Evolutionary conservation across 2,113 vertebrate genomes (phyloP), one percentile per base, ranked within the genome.

Genomic region (Chelonoidis abingdonii): DNA sequence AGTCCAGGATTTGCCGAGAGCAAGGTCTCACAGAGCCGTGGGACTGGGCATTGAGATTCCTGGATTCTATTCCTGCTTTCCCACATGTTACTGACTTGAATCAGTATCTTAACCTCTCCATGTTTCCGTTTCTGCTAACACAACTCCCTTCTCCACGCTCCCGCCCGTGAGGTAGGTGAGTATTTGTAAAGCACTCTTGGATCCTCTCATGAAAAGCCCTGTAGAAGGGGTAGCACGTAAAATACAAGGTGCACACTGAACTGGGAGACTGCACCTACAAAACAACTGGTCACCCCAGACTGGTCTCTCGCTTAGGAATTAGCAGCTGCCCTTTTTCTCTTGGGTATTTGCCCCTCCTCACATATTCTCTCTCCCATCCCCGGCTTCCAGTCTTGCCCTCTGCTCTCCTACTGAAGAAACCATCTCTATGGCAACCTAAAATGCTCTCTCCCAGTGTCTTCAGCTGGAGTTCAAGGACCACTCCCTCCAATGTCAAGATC

Each of bases 381-480:
- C 8, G 3, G 16, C 38, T 83, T 54, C 81, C 54, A 10, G 38
- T 54, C 54, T 78, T 12, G 0, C 81, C 38, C 14, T 57, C 54
- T 6, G 35, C 81, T 54, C 38, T 57, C 38, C 54, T 47, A 78
- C 10, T 47, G 8, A 47, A 54, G 81, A 83, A 80, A 44, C 54
- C 25, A 21, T 83, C 53, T 94, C 97, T 92, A 94, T n/a, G 93
- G 93, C 92, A 97, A 97, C 95, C 95, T 80, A 86, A 12, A 57
- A 54, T 8, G 49, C n/a, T 44, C n/a, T 2, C 83, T 94, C 78
- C 89, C 19, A 86, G 84, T 86, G 92, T 1, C 65, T n/a, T 72
- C 19, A 69, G n/a, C 35, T 72, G n/a, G 19, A 38, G 65, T 21
- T 10, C 22, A 9, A 72, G 65, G 35, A n/a, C 35, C 21, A 38